Percentiles rank a stretch among this genome's conserved stretches.
Conservation (phyloP, 2,888 invertebrate genomes). For the Cryptophagus acutangulus region DNA sequence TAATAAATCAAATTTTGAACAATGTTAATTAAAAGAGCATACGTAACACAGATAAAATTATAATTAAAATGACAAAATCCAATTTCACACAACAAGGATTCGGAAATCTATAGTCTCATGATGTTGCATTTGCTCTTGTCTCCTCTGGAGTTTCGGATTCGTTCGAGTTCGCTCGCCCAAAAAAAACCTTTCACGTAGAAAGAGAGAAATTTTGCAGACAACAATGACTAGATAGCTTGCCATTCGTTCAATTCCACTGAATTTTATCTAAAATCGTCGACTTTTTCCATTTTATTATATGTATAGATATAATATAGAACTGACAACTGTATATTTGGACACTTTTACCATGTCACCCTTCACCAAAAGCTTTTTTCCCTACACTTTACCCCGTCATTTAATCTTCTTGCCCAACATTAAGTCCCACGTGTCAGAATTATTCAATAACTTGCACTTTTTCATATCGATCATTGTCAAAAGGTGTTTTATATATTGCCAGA, state of each 20-base stretch:
- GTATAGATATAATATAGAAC: neutral
- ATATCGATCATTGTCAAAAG: no score
- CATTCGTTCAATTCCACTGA: constrained; percentile 11
- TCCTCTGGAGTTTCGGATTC: constrained; percentile 9
- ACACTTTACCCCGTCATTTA: no score
- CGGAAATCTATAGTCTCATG: constrained; percentile 37
- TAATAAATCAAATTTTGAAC: constrained; percentile 26
- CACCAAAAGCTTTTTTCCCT: no score
- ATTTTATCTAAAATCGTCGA: constrained; percentile 13
- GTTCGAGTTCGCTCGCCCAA: constrained; percentile 8
- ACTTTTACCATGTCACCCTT: no score
- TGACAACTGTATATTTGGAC: neutral
- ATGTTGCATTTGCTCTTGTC: constrained; percentile 3
- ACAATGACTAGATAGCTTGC: constrained; percentile 12
- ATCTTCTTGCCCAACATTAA: no score
- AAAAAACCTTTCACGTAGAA: constrained; percentile 12
- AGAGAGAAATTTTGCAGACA: constrained; percentile 9
- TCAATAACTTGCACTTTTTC: no score
- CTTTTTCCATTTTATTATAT: neutral
- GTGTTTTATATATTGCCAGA: no score
- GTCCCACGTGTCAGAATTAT: no score
- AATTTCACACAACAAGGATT: constrained; percentile 47
- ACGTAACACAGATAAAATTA: constrained; percentile 44
- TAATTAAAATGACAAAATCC: constrained; percentile 48
- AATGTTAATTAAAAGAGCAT: constrained; percentile 43